Percentiles rank a stretch among this genome's conserved stretches.
Conservation (phyloP, 2,797 vertebrate species). For the Microcaecilia unicolor region DNA sequence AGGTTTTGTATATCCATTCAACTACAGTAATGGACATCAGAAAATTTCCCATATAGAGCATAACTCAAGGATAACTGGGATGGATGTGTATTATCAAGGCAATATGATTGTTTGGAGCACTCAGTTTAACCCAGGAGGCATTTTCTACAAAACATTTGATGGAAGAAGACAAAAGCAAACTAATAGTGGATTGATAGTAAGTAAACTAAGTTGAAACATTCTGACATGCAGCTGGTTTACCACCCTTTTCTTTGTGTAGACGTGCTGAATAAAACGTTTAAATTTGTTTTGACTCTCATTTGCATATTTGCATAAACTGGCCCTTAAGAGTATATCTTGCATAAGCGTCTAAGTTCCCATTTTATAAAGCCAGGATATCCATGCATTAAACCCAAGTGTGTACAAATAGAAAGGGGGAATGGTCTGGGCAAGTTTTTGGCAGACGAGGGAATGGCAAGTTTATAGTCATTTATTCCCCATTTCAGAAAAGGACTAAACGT, state of each 20-base stretch:
- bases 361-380: too few species aligned
- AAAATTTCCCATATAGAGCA: conserved; percentile 91
- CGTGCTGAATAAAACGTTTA: too few species aligned
- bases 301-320: too few species aligned
- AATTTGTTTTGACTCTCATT: too few species aligned
- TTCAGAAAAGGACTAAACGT: too few species aligned
- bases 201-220: conserved; percentile 43
- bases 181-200: conserved; percentile 88
- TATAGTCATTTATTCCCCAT: too few species aligned
- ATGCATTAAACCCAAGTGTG: too few species aligned
- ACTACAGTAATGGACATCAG: conserved; percentile 89
- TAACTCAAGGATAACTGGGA: conserved; percentile 95
- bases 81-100: conserved; percentile 90
- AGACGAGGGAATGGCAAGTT: too few species aligned
- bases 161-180: conserved; percentile 79
- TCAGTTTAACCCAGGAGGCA: conserved; percentile 95
- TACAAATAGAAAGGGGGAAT: too few species aligned
- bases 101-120: conserved; percentile 97
- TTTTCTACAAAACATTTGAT: conserved; percentile 88
- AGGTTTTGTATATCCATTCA: conserved; percentile 97
- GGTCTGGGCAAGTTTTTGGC: too few species aligned
- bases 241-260: neutral
- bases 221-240: neutral
- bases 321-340: too few species aligned
- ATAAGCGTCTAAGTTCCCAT: too few species aligned